Evolutionary conservation across 2,888 invertebrate species (phyloP).

Genomic region (Epistrophe eligans): DNA sequence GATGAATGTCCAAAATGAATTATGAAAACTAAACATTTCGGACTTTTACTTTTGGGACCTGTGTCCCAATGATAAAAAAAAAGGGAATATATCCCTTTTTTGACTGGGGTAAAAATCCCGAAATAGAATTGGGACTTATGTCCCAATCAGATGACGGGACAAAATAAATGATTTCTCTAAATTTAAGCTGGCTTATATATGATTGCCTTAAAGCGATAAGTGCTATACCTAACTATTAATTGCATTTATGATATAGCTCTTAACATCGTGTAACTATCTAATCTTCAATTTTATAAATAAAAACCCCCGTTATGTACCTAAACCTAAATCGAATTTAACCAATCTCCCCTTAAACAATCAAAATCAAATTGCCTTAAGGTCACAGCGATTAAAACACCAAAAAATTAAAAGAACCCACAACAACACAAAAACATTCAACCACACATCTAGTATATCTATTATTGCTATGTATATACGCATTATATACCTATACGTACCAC

Average conservation of each 20-base stretch:
- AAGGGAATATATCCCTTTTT: no score
- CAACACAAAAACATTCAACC: constrained; percentile 32
- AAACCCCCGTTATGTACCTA: constrained; percentile 30
- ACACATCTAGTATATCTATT: constrained; percentile 18
- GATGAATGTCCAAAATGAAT: no score
- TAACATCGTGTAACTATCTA: background rate
- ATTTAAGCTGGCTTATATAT: background rate
- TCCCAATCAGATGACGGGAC: no score
- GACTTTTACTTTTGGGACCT: no score
- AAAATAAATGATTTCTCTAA: background rate
- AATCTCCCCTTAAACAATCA: constrained; percentile 53
- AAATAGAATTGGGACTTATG: no score
- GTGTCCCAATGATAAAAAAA: no score
- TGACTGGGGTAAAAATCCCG: no score
- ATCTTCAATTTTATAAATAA: background rate
- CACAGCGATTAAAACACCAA: constrained; percentile 65
- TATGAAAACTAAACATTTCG: no score
- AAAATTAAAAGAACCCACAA: constrained; percentile 37
- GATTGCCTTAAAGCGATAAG: constrained; percentile 17
- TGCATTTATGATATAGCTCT: constrained; percentile 41
- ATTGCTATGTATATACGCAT: background rate
- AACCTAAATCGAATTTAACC: constrained; percentile 60
- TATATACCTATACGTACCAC: no score
- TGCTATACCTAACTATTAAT: constrained; percentile 35
- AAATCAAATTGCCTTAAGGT: constrained; percentile 59